phyloP scores from a whole-genome alignment of 2,113 vertebrate genomes.

The Cololabis saira region DNA sequence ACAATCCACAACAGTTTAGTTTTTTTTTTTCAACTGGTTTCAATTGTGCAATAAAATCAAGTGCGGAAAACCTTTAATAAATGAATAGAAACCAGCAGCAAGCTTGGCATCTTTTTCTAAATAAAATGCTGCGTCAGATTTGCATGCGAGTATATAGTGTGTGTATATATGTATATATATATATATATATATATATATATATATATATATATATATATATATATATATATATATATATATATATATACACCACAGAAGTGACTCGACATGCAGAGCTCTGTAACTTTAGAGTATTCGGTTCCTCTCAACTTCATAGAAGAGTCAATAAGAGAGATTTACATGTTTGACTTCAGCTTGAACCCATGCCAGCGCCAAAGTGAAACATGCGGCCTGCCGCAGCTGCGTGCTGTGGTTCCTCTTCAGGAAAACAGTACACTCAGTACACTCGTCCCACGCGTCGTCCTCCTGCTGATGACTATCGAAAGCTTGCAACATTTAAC shows the following conservation, averaged over 20 bases:
- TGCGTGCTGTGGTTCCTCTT: not conserved
- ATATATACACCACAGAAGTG: not conserved
- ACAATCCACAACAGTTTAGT: too few relatives aligned
- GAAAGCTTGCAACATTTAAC: too few relatives aligned
- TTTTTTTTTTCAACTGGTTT: too few relatives aligned
- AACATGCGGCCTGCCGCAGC: not conserved
- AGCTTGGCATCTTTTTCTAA: not conserved
- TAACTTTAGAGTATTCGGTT: slow-evolving; percentile 12
- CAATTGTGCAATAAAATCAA: too few relatives aligned
- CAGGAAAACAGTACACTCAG: too few relatives aligned
- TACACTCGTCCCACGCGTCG: too few relatives aligned
- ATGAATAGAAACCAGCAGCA: not conserved
- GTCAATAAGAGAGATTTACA: not conserved
- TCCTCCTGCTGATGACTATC: too few relatives aligned
- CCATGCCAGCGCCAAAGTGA: not conserved
- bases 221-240: too few relatives aligned
- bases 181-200: too few relatives aligned
- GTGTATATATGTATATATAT: too few relatives aligned
- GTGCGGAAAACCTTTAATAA: not conserved
- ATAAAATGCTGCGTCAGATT: not conserved
- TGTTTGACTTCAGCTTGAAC: not conserved
- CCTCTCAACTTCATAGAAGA: slow-evolving; percentile 24
- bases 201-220: too few relatives aligned
- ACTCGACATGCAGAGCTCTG: not conserved
- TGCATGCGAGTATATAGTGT: too few relatives aligned